phyloP scores from a whole-genome alignment of 2,888 invertebrate genomes.

The Callyntrura guangdongensis region DNA sequence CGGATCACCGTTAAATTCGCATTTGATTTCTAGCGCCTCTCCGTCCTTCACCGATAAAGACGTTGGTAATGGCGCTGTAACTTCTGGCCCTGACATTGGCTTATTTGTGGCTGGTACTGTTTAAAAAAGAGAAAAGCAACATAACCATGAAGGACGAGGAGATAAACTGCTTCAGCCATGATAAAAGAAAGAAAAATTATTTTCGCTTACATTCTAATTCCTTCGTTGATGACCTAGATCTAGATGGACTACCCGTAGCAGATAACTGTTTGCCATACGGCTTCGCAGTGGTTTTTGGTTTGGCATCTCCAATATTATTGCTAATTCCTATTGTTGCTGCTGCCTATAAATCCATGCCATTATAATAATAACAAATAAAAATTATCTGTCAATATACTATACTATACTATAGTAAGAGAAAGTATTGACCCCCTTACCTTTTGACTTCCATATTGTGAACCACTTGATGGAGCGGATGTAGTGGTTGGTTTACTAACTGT shows the following conservation, averaged over 20 bases:
- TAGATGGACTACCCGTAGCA: slow-evolving; percentile 92
- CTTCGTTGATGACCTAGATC: slow-evolving; percentile 96
- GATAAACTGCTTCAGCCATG: no score
- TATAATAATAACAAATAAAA: no score
- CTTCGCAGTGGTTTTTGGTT: slow-evolving; percentile 85
- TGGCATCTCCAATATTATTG: slow-evolving; percentile 80
- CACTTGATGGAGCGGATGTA: slow-evolving; percentile 87
- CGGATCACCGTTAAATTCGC: slow-evolving; percentile 95
- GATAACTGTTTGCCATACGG: slow-evolving; percentile 90
- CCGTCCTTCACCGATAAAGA: slow-evolving; percentile 89
- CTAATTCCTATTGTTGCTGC: slow-evolving; percentile 85
- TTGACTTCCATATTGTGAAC: slow-evolving; percentile 83
- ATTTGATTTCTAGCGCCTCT: slow-evolving; percentile 93
- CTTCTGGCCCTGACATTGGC: slow-evolving; percentile 94
- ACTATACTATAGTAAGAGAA: background rate
- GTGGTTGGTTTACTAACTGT: slow-evolving; percentile 88
- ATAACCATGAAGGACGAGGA: no score
- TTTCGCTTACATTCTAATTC: slow-evolving; percentile 92
- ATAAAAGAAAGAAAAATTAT: background rate
- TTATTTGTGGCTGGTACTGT: slow-evolving; percentile 95
- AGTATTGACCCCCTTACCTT: slow-evolving; percentile 77
- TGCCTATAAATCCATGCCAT: slow-evolving; percentile 82
- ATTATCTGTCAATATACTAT: background rate
- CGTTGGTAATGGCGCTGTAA: slow-evolving; percentile 90
- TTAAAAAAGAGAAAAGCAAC: background rate